Evolutionary conservation across 2,888 invertebrate species (phyloP).

Genomic region (Galeopsomyia nigrocyanea): DNA sequence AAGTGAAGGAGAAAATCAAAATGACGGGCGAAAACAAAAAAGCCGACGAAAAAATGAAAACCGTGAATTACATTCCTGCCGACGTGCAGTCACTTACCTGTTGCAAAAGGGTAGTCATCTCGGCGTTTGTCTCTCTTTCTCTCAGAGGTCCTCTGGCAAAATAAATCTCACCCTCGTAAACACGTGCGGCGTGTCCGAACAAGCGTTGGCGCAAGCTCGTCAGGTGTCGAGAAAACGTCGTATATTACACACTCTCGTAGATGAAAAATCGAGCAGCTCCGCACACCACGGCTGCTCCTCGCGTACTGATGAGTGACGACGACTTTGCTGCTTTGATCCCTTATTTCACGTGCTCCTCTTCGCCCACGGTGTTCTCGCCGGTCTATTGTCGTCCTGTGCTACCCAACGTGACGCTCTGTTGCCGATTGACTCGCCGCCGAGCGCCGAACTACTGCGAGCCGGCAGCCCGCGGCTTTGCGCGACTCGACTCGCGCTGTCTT

Average conservation of each 20-base stretch:
- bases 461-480: not conserved
- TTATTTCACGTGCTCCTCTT: not conserved
- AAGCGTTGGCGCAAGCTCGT: not conserved
- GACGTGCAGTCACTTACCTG: conserved; percentile 55
- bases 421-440: conserved; percentile 33
- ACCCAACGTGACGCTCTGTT: conserved; percentile 22
- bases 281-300: conserved; percentile 12
- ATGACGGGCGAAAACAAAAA: conserved; percentile 26
- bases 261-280: not conserved
- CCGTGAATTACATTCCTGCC: conserved; percentile 5
- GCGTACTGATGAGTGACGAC: too few species aligned
- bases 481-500: conserved; percentile 13
- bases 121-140: not conserved
- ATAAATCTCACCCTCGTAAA: conserved; percentile 1
- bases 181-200: conserved; percentile 5
- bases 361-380: not conserved
- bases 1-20: not conserved
- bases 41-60: conserved; percentile 33
- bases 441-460: conserved; percentile 14
- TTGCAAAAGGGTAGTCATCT: conserved; percentile 60
- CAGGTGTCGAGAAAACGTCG: too few species aligned
- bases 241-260: too few species aligned
- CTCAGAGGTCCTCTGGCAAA: not conserved
- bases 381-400: not conserved
- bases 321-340: not conserved